Percentiles rank a stretch among this genome's conserved stretches.
phyloP scores from a whole-genome alignment of 1,140 invertebrate genomes.

The Triops longicaudatus region DNA sequence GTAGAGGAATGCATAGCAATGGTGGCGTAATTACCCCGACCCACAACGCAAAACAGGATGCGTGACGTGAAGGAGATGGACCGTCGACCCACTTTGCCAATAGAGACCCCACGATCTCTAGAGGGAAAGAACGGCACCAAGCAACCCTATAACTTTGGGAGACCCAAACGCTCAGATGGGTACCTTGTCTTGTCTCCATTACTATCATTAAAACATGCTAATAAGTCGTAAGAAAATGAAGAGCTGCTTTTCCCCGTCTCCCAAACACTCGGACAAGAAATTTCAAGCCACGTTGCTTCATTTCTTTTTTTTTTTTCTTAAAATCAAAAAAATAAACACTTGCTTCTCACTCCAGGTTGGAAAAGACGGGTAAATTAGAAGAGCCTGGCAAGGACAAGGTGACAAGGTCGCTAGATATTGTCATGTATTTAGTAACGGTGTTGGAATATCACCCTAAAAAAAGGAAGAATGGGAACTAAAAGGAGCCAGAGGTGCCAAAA shows the following conservation, averaged over 20 bases:
- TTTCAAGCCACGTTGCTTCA: neutral
- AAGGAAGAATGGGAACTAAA: neutral
- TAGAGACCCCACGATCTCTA: neutral
- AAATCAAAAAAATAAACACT: too few species aligned
- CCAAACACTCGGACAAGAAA: neutral
- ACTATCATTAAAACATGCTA: slow-evolving; percentile 15
- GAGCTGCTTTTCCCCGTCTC: neutral
- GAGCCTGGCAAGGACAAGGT: slow-evolving; percentile 5
- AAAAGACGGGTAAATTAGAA: too few species aligned
- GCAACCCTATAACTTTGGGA: neutral
- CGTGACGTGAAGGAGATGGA: slow-evolving; percentile 10
- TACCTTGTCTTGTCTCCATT: slow-evolving; percentile 12
- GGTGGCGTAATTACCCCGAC: slow-evolving; percentile 9
- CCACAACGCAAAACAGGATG: slow-evolving; percentile 14
- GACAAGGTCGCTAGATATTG: slow-evolving; percentile 7
- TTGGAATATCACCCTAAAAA: neutral
- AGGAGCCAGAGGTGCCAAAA: neutral
- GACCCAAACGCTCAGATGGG: neutral
- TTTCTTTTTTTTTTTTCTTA: neutral
- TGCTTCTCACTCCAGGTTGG: too few species aligned
- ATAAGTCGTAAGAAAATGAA: neutral
- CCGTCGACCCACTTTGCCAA: slow-evolving; percentile 10
- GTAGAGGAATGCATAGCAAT: slow-evolving; percentile 12
- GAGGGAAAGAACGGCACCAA: neutral
- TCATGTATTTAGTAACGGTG: slow-evolving; percentile 11